Evolutionary conservation across 2,888 invertebrate genomes (phyloP), one percentile per base, ranked within the genome.

Genomic region (Drepanosiphum platanoidis): DNA sequence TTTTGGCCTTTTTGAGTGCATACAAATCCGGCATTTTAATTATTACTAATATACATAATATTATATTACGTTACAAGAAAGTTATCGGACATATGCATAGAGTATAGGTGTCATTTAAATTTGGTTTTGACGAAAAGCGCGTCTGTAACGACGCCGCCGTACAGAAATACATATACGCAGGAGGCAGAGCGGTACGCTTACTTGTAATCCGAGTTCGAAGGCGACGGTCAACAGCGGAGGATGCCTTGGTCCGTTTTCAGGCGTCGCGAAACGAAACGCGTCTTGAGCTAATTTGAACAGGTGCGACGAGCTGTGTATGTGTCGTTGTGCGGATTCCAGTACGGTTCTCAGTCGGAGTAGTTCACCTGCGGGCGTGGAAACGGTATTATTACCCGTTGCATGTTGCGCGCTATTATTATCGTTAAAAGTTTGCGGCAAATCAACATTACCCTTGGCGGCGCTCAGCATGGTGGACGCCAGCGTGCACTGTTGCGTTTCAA

Each of bases 231-330:
- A 91, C 87, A 95, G 90, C 87, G 94, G 94, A 72, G 94, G 92
- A 90, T 95, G 95, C 88, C 95, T 92, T 72, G 94, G 94, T 71
- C 94, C 94, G 88, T 94, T 94, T 89, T 94, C 93, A 0, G 95
- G 95, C 64, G 94, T 94, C 66, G 95, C 95, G 90, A 95, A 95
- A 22, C 95, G 92, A 90, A 95, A 93, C 86, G 95, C 95, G 91
- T 96, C 95, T 90, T 95, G 95, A 86, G 96, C 95, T 86, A 96
- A 91, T 87, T 95, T 94, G 91, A 95, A 96, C 89, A 96, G 91
- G 90, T 95, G 95, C 78, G 95, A 94, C 8, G 95, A 95, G 88
- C 94, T 95, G 88, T 95, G 95, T 88, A 96, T 95, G 91, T 95
- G 95, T 42, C 94, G 91, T 89, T 94, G 94, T 15, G 95, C 94